phyloP scores from a whole-genome alignment of 1,140 invertebrate species.

The Eufriesea mexicana region DNA sequence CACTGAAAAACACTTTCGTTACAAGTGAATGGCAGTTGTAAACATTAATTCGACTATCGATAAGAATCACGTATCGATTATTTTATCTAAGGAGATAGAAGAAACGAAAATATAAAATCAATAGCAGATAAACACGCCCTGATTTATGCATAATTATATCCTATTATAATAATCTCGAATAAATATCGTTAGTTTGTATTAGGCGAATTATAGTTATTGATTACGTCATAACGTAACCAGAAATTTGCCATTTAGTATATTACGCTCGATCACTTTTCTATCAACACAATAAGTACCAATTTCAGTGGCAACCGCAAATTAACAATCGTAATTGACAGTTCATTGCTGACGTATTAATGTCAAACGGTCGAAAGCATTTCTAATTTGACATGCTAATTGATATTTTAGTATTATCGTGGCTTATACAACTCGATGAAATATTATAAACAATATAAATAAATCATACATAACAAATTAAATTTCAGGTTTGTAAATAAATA shows the following conservation, averaged over 20 bases:
- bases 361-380: background rate
- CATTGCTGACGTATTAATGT: background rate
- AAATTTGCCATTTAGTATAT: background rate
- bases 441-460: background rate
- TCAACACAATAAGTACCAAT: slow-evolving; percentile 4
- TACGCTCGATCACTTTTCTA: background rate
- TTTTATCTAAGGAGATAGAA: background rate
- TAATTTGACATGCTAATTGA: background rate
- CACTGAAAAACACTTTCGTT: too few species aligned
- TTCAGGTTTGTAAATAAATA: background rate
- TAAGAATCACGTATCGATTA: background rate
- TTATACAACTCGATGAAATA: background rate
- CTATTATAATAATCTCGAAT: background rate
- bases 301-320: background rate
- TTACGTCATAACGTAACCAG: background rate
- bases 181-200: background rate
- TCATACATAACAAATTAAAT: too few species aligned
- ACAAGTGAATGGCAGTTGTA: too few species aligned
- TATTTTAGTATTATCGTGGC: background rate
- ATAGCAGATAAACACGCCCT: background rate
- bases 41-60: background rate
- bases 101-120: background rate
- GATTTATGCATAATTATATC: background rate
- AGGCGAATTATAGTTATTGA: background rate
- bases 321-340: slow-evolving; percentile 12